A percentile compares a stretch with the other conserved stretches of the same genome.
Conservation (phyloP, 2,888 invertebrate genomes). For the Heteromurus nitidus region DNA sequence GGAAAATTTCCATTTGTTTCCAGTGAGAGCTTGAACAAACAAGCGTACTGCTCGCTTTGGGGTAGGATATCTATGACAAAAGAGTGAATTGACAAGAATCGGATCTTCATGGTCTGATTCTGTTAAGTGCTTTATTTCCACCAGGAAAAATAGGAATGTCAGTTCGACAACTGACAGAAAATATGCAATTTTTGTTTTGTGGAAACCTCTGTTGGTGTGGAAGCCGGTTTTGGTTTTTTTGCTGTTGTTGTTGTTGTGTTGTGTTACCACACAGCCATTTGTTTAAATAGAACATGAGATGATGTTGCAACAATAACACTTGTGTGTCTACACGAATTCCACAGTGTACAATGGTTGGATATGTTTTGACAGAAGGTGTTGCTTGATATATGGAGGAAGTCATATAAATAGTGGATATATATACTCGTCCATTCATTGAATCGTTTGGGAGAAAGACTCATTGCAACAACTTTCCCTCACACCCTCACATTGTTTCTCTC, state of each 20-base stretch:
- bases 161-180: not conserved
- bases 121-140: constrained; percentile 47
- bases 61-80: not conserved
- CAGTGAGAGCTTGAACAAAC: constrained; percentile 40
- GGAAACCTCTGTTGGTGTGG: constrained; percentile 5
- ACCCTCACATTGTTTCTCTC: constrained; percentile 8
- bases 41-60: not conserved
- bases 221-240: not conserved
- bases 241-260: no score
- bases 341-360: no score
- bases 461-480: constrained; percentile 11
- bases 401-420: no score
- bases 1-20: constrained; percentile 51
- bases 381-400: no score
- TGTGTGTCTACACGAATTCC: no score
- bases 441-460: no score
- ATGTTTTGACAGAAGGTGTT: no score
- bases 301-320: constrained; percentile 3
- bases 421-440: no score
- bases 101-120: constrained; percentile 54
- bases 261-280: no score
- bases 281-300: constrained; percentile 32
- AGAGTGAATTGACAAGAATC: constrained; percentile 55
- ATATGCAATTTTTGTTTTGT: constrained; percentile 2
- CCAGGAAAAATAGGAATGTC: constrained; percentile 4